Evolutionary conservation across 2,797 vertebrate genomes (phyloP).

Genomic region (Sternotherus odoratus): DNA sequence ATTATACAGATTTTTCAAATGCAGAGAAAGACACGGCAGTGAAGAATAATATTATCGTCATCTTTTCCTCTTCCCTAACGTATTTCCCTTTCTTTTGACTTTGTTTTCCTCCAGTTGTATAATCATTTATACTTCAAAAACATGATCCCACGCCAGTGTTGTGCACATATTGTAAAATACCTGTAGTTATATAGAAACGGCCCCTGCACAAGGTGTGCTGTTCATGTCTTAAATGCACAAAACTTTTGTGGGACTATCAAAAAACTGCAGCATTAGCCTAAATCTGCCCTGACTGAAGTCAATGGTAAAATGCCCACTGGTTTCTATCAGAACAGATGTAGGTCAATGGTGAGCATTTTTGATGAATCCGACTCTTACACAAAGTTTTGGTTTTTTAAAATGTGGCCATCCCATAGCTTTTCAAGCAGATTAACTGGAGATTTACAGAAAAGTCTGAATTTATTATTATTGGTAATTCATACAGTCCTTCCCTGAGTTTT

Average conservation of each 20-base stretch:
- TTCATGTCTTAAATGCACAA: slow-evolving; percentile 73
- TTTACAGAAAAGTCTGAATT: slow-evolving; percentile 71
- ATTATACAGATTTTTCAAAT: not conserved
- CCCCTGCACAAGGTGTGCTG: slow-evolving; percentile 53
- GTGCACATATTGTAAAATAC: not conserved
- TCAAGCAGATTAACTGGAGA: slow-evolving; percentile 71
- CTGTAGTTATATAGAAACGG: slow-evolving; percentile 47
- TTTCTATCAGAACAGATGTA: slow-evolving; percentile 48
- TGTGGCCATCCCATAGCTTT: slow-evolving; percentile 60
- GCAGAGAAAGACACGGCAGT: slow-evolving; percentile 34
- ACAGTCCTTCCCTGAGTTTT: slow-evolving; percentile 76
- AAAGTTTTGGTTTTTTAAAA: slow-evolving; percentile 65
- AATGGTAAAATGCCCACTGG: slow-evolving; percentile 63
- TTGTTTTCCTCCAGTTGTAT: slow-evolving; percentile 32
- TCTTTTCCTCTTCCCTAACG: slow-evolving; percentile 17
- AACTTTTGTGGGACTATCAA: slow-evolving; percentile 67
- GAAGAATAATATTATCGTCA: slow-evolving; percentile 2
- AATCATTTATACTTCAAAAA: slow-evolving; percentile 4
- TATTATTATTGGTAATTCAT: slow-evolving; percentile 76
- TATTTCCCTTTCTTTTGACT: slow-evolving; percentile 48
- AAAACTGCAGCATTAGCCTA: slow-evolving; percentile 66
- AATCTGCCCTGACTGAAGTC: slow-evolving; percentile 65
- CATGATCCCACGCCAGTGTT: not conserved
- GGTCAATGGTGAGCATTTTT: slow-evolving; percentile 56
- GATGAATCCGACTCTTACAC: slow-evolving; percentile 64